phyloP scores from a whole-genome alignment of 2,888 invertebrate species.

The Pemphredon lugubris region DNA sequence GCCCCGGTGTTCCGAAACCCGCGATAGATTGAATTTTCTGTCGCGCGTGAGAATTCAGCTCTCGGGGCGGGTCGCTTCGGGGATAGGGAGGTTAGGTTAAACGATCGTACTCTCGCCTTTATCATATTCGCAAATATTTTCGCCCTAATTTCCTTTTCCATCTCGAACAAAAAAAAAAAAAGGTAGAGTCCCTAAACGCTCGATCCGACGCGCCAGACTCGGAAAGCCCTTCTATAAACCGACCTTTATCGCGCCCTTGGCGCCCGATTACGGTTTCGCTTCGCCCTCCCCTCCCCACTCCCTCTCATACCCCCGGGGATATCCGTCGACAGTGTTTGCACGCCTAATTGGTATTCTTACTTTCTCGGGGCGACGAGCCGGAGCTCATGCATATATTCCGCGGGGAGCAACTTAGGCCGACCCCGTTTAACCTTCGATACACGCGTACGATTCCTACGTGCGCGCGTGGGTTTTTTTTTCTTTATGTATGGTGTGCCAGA shows the following conservation, averaged over 20 bases:
- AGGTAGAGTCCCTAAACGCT: too few species aligned
- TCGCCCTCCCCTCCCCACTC: neutral
- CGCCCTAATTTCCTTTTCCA: too few species aligned
- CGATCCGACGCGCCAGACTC: neutral
- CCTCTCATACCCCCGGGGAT: neutral
- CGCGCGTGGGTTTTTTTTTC: too few species aligned
- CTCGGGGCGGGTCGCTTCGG: too few species aligned
- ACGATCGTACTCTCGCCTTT: conserved; percentile 33
- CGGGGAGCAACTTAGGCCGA: conserved; percentile 5
- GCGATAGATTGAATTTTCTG: conserved; percentile 35
- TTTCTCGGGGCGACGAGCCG: conserved; percentile 44
- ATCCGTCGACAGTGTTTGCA: conserved; percentile 46
- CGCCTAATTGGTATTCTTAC: conserved; percentile 67
- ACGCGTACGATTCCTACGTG: neutral
- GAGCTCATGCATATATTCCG: conserved; percentile 62
- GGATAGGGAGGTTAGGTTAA: neutral
- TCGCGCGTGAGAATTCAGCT: neutral
- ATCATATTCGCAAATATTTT: conserved; percentile 17
- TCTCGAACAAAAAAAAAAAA: too few species aligned
- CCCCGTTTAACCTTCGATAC: conserved; percentile 20
- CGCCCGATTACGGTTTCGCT: conserved; percentile 4
- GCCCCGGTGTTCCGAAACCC: too few species aligned
- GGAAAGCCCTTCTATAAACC: conserved; percentile 11
- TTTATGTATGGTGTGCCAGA: neutral
- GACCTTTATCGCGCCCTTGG: conserved; percentile 28